These are phyloP conservation scores for Acanthurus tractus DNA, from an alignment of 2,797 vertebrate genomes.

Conservation along the genomic window DNA sequence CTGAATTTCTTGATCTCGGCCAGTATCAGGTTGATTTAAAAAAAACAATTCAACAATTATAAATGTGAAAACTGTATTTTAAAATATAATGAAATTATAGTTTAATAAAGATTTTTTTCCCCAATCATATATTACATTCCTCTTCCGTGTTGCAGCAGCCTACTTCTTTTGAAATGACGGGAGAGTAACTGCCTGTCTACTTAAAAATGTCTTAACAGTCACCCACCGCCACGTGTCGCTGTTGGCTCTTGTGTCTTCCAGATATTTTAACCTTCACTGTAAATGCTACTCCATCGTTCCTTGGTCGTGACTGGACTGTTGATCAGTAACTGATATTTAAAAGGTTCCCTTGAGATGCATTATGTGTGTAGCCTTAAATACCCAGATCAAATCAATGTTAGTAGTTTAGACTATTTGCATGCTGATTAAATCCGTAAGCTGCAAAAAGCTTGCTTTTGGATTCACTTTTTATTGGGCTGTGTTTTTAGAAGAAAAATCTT, in stretches of 20 bases:
- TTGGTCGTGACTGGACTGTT: slow-evolving; percentile 72
- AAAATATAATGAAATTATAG: too few species aligned
- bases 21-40: too few species aligned
- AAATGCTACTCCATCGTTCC: slow-evolving; percentile 47
- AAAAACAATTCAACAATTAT: too few species aligned
- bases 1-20: too few species aligned
- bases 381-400: background rate
- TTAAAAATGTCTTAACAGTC: background rate
- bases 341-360: slow-evolving; percentile 40
- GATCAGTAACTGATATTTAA: slow-evolving; percentile 65
- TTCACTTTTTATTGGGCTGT: too few species aligned
- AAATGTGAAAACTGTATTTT: too few species aligned
- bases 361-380: slow-evolving; percentile 19
- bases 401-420: background rate
- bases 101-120: too few species aligned
- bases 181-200: too few species aligned
- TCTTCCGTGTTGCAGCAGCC: background rate
- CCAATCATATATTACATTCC: background rate
- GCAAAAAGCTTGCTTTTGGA: background rate
- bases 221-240: slow-evolving; percentile 53
- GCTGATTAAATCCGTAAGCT: background rate
- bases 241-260: background rate
- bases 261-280: slow-evolving; percentile 30
- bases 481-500: background rate
- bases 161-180: background rate